Evolutionary conservation across 1,140 invertebrate species (phyloP), one percentile per base, ranked within the genome.

Genomic region (Drosophila punjabiensis): DNA sequence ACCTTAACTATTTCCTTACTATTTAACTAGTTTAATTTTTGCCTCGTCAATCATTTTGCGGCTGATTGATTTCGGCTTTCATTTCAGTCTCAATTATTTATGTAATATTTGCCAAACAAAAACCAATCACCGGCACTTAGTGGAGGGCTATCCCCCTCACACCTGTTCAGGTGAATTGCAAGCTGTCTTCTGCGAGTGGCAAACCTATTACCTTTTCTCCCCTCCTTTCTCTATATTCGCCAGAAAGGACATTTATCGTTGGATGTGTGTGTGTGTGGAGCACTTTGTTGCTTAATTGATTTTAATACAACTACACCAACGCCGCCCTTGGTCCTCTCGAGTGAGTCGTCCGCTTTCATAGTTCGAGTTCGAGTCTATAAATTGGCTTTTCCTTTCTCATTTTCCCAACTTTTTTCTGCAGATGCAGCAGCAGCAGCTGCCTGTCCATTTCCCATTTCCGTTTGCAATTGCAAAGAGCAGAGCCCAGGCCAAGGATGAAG

Each of bases 231-330:
- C 28, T 7, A 5, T n/a, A 18, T 32, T 45, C 20, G 28, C 28
- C 20, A 47, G 37, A 33, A 28, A 85, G 59, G 75, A 90, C 85
- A 89, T 90, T 86, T 90, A 82, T 82, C 86, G 78, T 56, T 76
- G 16, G 35, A 16, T 30, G 32, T 30, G 43, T 32, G 64, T 48
- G 71, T 80, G 80, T 82, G 86, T 77, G 81, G 65, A 82, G 90
- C 85, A 86, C 83, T 92, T 92, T 92, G 89, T 92, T 89, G 79
- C 77, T 92, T 82, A 86, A 89, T 85, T 83, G 89, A 89, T 92
- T 89, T 88, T 92, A 89, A 92, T 89, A 74, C 79, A 75, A 74
- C 79, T 74, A 68, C 66, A 70, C 76, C 73, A 32, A 61, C 32
- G 11, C 67, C 18, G 53, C 41, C 43, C 64, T 58, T n/a, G 20